Conservation (phyloP, 2,113 vertebrate genomes). For the Caranx melampygus region DNA sequence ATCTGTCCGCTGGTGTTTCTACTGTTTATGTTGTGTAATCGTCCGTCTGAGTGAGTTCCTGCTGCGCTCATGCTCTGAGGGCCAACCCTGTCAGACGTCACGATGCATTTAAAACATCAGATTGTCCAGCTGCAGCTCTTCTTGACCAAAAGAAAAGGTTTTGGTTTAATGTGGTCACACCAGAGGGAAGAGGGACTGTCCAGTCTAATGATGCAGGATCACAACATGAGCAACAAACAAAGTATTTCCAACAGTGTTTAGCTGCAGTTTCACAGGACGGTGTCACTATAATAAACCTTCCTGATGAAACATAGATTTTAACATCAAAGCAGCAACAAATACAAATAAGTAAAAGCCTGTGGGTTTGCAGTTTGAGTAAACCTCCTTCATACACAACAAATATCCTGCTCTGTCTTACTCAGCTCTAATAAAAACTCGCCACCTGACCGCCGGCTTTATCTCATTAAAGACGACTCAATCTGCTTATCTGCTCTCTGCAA, state of each 20-base stretch:
- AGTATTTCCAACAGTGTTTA: background rate
- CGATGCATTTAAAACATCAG: conserved; percentile 36
- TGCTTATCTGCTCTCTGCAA: conserved; percentile 57
- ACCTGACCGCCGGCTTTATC: conserved; percentile 65
- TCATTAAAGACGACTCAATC: conserved; percentile 66
- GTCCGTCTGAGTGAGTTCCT: conserved; percentile 55
- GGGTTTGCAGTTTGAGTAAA: background rate
- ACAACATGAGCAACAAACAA: background rate
- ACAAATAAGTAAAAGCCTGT: background rate
- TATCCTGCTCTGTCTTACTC: conserved; percentile 43
- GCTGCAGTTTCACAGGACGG: background rate
- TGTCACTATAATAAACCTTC: background rate
- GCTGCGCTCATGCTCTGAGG: conserved; percentile 33
- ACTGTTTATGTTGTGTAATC: conserved; percentile 64
- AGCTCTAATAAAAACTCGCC: conserved; percentile 49
- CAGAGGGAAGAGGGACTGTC: background rate
- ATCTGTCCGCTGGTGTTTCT: conserved; percentile 45
- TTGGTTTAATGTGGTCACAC: background rate
- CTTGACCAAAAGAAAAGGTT: background rate
- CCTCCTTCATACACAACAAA: conserved; percentile 4
- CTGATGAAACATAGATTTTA: background rate
- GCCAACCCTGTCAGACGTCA: conserved; percentile 57
- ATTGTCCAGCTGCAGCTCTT: conserved; percentile 15
- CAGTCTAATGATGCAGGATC: background rate
- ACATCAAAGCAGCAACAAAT: background rate